These are phyloP conservation scores for Plectrocnemia conspersa DNA, from an alignment of 1,140 invertebrate species.

Conservation along the genomic window DNA sequence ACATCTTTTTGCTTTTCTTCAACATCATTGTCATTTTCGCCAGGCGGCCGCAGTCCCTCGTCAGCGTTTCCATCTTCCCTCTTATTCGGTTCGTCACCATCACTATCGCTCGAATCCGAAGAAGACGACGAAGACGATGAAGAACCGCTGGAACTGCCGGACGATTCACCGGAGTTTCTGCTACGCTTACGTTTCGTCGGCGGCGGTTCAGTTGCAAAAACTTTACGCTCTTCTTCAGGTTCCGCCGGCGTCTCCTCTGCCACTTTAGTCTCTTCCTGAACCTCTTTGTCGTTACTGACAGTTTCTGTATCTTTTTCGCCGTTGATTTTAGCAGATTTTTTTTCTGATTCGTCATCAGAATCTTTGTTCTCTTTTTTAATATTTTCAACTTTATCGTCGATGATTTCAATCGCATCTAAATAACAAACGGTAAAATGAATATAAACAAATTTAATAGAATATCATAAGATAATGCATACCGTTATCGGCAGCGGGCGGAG, in stretches of 20 bases:
- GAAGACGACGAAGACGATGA: slow-evolving; percentile 35
- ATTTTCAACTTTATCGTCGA: slow-evolving; percentile 28
- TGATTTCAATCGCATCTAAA: slow-evolving; percentile 30
- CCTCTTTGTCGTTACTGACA: slow-evolving; percentile 43
- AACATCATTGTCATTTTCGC: slow-evolving; percentile 27
- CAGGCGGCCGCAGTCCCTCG: slow-evolving; percentile 22
- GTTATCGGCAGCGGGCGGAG: slow-evolving; percentile 38
- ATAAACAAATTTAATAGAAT: neutral
- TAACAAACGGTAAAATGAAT: neutral
- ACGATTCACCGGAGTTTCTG: slow-evolving; percentile 24
- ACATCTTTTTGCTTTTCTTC: slow-evolving; percentile 20
- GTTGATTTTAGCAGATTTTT: slow-evolving; percentile 33
- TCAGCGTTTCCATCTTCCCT: slow-evolving; percentile 6
- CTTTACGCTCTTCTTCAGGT: slow-evolving; percentile 40
- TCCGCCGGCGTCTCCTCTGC: slow-evolving; percentile 37
- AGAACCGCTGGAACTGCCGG: slow-evolving; percentile 40
- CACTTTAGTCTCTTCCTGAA: slow-evolving; percentile 44
- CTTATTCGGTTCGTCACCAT: slow-evolving; percentile 38
- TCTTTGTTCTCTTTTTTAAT: slow-evolving; percentile 31
- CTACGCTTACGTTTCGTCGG: slow-evolving; percentile 39
- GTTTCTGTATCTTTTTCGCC: slow-evolving; percentile 38
- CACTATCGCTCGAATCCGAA: slow-evolving; percentile 42
- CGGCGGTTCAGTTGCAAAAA: neutral
- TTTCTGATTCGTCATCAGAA: slow-evolving; percentile 32
- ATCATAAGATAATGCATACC: neutral